These are phyloP conservation scores for Psophia crepitans DNA, from an alignment of 2,113 vertebrate species.

Conservation along the genomic window DNA sequence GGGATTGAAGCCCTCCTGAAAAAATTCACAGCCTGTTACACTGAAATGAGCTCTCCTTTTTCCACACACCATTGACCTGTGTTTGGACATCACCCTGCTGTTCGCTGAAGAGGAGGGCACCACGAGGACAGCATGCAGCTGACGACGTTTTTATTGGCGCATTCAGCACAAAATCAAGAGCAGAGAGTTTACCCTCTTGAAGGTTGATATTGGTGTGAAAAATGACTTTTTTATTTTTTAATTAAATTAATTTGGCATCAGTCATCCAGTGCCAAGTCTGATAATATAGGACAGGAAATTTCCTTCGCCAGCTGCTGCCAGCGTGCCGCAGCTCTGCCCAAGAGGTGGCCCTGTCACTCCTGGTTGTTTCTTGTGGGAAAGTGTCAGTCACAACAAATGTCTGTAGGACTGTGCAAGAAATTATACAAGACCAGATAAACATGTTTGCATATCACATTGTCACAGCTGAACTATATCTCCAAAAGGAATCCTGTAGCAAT, in stretches of 20 bases:
- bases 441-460: not conserved
- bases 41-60: not conserved
- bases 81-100: not conserved
- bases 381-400: not conserved
- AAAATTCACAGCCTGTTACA: not conserved
- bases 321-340: not conserved
- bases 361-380: not conserved
- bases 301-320: not conserved
- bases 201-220: not conserved
- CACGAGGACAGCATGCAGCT: not conserved
- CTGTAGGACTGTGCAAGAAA: not conserved
- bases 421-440: not conserved
- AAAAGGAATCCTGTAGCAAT: not conserved
- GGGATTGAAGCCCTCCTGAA: not conserved
- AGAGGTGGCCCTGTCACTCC: not conserved
- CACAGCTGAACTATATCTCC: not conserved
- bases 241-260: not conserved
- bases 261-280: not conserved
- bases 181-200: not conserved
- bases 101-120: not conserved
- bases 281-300: not conserved
- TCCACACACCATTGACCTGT: not conserved
- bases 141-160: not conserved
- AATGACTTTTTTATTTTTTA: not conserved
- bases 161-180: not conserved